Evolutionary conservation across 2,797 vertebrate species (phyloP).

Genomic region (Furcifer pardalis): DNA sequence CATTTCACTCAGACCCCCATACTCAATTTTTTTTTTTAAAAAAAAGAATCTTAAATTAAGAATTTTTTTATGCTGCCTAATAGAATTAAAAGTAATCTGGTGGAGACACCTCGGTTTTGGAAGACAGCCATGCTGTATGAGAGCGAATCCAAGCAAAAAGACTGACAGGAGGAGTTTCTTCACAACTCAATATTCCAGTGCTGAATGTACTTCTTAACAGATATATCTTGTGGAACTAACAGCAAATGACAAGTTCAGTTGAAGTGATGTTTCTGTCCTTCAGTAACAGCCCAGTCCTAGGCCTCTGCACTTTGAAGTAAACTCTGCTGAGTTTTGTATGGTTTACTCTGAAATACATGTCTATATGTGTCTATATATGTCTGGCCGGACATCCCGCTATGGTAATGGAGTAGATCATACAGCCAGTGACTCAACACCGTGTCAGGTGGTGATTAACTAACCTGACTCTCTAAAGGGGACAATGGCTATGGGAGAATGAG

Average conservation of each 20-base stretch:
- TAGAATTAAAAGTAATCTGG: neutral
- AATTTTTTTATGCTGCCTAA: neutral
- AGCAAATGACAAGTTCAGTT: neutral
- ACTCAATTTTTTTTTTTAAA: neutral
- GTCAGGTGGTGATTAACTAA: too few relatives aligned
- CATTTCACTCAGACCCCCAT: too few relatives aligned
- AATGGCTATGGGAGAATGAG: too few relatives aligned
- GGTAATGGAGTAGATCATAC: too few relatives aligned
- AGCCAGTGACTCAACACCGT: too few relatives aligned
- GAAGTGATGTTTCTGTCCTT: neutral
- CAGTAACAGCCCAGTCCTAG: neutral
- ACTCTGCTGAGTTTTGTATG: too few relatives aligned
- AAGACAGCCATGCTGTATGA: neutral
- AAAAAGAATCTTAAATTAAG: too few relatives aligned
- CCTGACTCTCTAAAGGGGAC: too few relatives aligned
- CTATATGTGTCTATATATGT: too few relatives aligned
- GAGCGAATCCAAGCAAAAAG: neutral
- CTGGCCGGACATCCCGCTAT: too few relatives aligned
- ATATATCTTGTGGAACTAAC: neutral
- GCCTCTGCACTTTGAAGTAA: neutral
- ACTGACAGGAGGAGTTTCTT: neutral
- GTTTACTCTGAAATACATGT: too few relatives aligned
- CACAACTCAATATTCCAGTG: neutral
- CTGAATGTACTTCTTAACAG: neutral
- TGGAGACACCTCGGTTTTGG: neutral